Percentiles rank a stretch among this genome's conserved stretches.
Conservation (phyloP, 2,113 vertebrate species). For the Dipodomys merriami region DNA sequence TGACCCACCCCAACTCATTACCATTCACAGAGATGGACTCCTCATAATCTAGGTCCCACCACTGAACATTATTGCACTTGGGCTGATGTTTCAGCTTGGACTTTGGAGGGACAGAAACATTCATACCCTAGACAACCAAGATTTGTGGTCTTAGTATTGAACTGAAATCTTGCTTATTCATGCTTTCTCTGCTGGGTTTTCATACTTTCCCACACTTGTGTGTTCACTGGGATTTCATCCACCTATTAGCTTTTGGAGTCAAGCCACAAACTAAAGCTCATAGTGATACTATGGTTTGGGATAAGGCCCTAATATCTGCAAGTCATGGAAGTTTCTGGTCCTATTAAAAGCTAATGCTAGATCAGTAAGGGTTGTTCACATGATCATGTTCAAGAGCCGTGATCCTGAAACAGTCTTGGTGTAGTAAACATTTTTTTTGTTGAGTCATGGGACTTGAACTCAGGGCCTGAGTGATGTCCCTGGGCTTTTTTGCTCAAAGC, state of each 20-base stretch:
- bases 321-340: neutral
- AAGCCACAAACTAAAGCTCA: neutral
- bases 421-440: neutral
- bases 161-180: neutral
- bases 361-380: neutral
- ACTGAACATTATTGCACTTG: neutral
- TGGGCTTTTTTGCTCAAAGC: no score
- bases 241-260: conserved; percentile 1
- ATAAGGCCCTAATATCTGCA: neutral
- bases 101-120: neutral
- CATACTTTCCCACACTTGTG: neutral
- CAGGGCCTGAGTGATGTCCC: no score
- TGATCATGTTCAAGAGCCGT: neutral
- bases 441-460: no score
- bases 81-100: neutral
- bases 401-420: neutral
- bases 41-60: neutral
- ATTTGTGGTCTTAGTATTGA: neutral
- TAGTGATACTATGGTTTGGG: neutral
- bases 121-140: neutral
- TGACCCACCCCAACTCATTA: no score
- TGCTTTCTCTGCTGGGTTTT: neutral
- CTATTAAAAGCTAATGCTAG: neutral
- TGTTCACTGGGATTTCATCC: conserved; percentile 6
- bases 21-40: neutral